Conservation (phyloP, 2,797 vertebrate species). For the Onychomys leucogaster region DNA sequence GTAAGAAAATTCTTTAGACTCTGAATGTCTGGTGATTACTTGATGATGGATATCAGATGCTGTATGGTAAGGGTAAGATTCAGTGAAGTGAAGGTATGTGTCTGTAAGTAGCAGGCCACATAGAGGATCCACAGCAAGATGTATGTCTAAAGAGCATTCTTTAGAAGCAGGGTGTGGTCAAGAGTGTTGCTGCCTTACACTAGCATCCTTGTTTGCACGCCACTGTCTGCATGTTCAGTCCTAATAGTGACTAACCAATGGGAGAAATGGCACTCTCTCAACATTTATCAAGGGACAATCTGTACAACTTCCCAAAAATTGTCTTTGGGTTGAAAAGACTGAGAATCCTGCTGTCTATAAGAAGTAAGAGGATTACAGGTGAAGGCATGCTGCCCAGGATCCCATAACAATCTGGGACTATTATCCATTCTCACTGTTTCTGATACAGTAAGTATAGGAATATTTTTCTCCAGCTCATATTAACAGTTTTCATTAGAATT, state of each 20-base stretch:
- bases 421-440: background rate
- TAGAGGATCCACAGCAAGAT: background rate
- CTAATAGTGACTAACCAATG: background rate
- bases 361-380: background rate
- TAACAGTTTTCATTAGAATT: background rate
- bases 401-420: background rate
- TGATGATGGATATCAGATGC: background rate
- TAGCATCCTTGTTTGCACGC: background rate
- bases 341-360: background rate
- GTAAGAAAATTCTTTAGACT: background rate
- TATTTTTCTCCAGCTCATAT: background rate
- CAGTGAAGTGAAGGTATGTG: background rate
- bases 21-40: background rate
- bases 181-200: background rate
- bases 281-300: background rate
- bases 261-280: background rate
- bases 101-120: background rate
- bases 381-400: background rate
- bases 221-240: background rate
- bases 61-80: background rate
- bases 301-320: background rate
- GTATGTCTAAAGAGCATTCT: background rate
- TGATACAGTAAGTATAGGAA: background rate
- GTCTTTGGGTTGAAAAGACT: background rate
- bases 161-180: background rate